Percentiles rank a stretch among this genome's conserved stretches.
These are phyloP conservation scores for Fulica atra DNA, from an alignment of 2,113 vertebrate species.

Conservation along the genomic window DNA sequence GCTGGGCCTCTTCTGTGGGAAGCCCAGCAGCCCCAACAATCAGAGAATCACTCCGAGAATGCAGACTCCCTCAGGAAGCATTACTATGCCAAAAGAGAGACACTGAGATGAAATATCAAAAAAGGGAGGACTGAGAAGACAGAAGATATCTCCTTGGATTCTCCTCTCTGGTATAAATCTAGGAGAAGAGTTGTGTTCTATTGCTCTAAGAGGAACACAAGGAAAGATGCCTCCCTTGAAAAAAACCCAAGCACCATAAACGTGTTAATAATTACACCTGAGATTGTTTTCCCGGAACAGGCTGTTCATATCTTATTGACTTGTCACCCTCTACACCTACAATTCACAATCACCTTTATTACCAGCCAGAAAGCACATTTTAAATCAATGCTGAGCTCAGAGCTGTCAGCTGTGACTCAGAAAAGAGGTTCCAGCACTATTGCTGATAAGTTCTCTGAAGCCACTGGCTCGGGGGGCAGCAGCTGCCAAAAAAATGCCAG, in stretches of 20 bases:
- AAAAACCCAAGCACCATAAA: neutral
- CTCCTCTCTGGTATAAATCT: neutral
- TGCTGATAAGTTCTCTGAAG: neutral
- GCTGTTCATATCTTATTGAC: neutral
- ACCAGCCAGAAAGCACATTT: neutral
- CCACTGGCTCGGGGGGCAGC: neutral
- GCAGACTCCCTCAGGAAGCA: neutral
- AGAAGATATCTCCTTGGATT: neutral
- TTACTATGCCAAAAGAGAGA: fast-evolving
- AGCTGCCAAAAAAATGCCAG: neutral
- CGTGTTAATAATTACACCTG: neutral
- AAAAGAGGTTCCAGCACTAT: neutral
- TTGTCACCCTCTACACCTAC: neutral
- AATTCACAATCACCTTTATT: neutral
- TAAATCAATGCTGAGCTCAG: neutral
- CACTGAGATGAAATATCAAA: neutral
- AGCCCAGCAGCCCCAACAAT: neutral
- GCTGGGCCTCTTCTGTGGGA: neutral
- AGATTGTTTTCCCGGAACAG: neutral
- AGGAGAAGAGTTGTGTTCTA: neutral
- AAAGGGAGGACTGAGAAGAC: neutral
- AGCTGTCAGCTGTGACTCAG: neutral
- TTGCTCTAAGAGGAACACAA: neutral
- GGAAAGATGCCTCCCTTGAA: neutral
- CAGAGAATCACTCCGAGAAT: neutral